Percentiles rank a stretch among this genome's conserved stretches.
Conservation (phyloP, 2,888 invertebrate species). For the Tyria jacobaeae region DNA sequence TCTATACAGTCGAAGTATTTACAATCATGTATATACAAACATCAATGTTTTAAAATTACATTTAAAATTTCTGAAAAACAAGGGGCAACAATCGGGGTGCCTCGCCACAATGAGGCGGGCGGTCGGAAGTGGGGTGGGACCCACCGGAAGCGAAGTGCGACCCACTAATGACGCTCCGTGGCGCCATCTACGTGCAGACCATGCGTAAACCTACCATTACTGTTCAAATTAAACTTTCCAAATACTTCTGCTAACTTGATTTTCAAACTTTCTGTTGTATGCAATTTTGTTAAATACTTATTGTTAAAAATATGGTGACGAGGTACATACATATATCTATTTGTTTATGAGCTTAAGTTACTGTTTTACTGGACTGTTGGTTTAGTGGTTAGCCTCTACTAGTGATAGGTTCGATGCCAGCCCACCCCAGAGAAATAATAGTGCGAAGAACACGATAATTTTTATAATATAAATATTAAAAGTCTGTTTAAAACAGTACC, state of each 20-base stretch:
- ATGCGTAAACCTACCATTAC: conserved; percentile 47
- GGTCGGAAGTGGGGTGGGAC: conserved; percentile 50
- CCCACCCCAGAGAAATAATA: too few species aligned
- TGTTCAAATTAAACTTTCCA: conserved; percentile 34
- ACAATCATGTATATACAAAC: too few species aligned
- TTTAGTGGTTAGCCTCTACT: too few species aligned
- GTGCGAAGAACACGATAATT: too few species aligned
- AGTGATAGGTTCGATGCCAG: too few species aligned
- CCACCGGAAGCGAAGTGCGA: conserved; percentile 64
- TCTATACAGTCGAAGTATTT: conserved; percentile 22
- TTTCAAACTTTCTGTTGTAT: background rate
- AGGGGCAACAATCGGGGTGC: conserved; percentile 47
- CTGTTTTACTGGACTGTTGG: too few species aligned
- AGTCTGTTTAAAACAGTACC: too few species aligned
- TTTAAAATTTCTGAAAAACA: conserved; percentile 51
- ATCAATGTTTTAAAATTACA: conserved; percentile 39
- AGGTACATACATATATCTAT: too few species aligned
- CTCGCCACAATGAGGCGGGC: conserved; percentile 45
- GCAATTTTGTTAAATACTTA: background rate
- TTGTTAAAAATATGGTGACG: too few species aligned
- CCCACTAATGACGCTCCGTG: conserved; percentile 69
- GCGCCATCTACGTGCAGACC: conserved; percentile 63
- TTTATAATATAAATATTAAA: too few species aligned
- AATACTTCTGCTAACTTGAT: conserved; percentile 23
- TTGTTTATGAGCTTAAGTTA: background rate